phyloP scores from a whole-genome alignment of 2,797 vertebrate species.

The Acipenser ruthenus region DNA sequence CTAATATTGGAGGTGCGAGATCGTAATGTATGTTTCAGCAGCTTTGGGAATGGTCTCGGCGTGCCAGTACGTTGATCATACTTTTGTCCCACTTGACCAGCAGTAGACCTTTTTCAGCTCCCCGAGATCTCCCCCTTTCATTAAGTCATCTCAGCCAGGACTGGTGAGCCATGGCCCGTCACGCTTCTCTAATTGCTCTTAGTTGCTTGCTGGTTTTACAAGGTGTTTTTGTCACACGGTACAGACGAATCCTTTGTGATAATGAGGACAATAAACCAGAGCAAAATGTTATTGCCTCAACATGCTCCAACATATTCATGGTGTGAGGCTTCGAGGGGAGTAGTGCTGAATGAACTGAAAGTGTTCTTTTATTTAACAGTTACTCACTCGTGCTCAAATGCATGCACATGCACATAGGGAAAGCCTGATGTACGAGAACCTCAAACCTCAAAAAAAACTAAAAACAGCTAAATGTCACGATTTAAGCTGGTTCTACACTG shows the following conservation, averaged over 20 bases:
- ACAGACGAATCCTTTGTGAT: neutral
- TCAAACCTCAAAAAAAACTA: no score
- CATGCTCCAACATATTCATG: no score
- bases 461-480: no score
- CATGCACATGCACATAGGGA: no score
- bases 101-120: neutral
- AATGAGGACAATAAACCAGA: neutral
- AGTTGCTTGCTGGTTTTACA: neutral
- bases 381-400: no score
- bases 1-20: no score
- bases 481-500: no score
- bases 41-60: neutral
- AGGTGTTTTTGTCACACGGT: neutral
- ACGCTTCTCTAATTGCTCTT: neutral
- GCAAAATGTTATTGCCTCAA: constrained; percentile 2
- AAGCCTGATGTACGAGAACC: no score
- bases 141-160: neutral
- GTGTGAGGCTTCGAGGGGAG: no score
- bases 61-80: neutral
- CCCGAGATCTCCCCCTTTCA: constrained; percentile 4
- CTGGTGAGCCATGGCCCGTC: neutral
- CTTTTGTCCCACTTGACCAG: constrained; percentile 1
- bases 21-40: neutral
- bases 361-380: no score
- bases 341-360: no score